Base-by-base conservation (phyloP, 1,140 invertebrate genomes). In the Lepidurus packardi region DNA sequence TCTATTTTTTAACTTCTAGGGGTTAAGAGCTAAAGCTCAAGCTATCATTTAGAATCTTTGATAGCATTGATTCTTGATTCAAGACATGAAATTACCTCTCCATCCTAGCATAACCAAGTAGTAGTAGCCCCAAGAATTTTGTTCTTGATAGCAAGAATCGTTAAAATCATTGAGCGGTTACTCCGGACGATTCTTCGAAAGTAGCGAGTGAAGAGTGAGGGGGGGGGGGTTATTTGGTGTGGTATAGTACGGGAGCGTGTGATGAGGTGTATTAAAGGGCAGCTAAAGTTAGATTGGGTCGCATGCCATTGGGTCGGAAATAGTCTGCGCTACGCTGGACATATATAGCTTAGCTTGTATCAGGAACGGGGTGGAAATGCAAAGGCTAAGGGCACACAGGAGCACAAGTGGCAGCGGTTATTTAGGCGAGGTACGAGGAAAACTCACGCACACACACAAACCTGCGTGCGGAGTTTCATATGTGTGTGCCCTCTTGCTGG, bases 241-340 rank as follows among this genome's bases (percentile, higher is more conserved):
- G 34, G 34, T 34, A 34, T 34, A 34, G 34, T 34, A 34, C 34
- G 34, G 34, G 34, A n/a, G 53, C 16, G 21, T 65, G 53, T 21
- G 13, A 65, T 65, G 53, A n/a, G 53, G 53, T 7, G n/a, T 65
- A 65, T 65, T 65, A 65, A 65, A 65, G 53, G 53, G 13, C 53
- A 65, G 53, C 53, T 65, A 65, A 65, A 65, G 53, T 65, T 65
- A 65, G 53, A 13, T 65, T 65, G 53, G 53, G 53, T 65, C 53
- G 53, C 53, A 65, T 65, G 53, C 53, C 53, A 65, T 65, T 16
- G 53, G 53, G 53, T 65, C 21, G 53, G 53, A 65, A 65, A 65
- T 65, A 65, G 53, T n/a, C 53, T 65, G 53, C 34, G 34, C 53
- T 65, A 65, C 53, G 53, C 53, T 65, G 16, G 53, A 65, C 53